These are phyloP conservation scores for Cephus runcator DNA, from an alignment of 2,888 invertebrate species.

Conservation along the genomic window DNA sequence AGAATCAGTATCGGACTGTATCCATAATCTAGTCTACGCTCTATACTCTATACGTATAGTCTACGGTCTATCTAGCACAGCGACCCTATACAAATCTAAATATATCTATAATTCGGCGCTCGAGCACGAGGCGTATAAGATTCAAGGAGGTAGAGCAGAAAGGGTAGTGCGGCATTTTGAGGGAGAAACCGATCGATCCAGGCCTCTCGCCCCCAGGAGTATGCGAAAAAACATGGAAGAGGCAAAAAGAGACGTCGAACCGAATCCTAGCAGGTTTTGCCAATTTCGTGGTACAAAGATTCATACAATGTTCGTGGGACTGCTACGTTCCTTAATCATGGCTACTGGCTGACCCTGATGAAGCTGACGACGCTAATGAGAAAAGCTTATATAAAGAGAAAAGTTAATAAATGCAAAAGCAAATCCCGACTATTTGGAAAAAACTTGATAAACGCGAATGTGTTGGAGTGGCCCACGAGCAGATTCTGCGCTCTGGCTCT, in stretches of 20 bases:
- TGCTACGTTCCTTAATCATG: background rate
- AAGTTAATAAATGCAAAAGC: background rate
- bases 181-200: background rate
- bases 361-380: background rate
- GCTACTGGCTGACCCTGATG: background rate
- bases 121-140: background rate
- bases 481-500: conserved; percentile 6
- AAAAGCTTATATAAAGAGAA: background rate
- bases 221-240: background rate
- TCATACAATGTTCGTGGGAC: background rate
- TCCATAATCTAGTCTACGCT: background rate
- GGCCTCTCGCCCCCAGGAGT: background rate
- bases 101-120: background rate
- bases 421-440: background rate
- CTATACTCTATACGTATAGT: background rate
- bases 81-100: background rate
- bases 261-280: background rate
- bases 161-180: background rate
- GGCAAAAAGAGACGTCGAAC: background rate
- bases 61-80: background rate
- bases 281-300: background rate
- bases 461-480: background rate
- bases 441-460: background rate
- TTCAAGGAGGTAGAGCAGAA: background rate
- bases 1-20: background rate